phyloP scores from a whole-genome alignment of 2,888 invertebrate genomes.

The Hermodice carunculata region DNA sequence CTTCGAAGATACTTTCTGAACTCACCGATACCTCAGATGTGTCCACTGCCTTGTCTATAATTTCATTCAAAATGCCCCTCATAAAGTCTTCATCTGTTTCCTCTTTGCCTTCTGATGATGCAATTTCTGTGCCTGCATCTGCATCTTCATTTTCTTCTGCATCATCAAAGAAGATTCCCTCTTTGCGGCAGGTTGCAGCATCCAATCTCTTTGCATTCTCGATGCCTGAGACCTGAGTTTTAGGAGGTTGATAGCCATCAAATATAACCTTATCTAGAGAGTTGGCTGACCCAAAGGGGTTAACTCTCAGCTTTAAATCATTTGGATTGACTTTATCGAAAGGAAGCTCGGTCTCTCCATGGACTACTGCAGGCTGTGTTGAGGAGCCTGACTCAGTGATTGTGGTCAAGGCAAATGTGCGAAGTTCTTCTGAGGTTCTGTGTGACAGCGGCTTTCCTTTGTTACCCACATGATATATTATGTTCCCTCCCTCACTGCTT shows the following conservation, averaged over 20 bases:
- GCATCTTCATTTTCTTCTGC: conserved; percentile 39
- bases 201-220: conserved; percentile 56
- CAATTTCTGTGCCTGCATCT: conserved; percentile 1
- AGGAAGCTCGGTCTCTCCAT: conserved; percentile 72
- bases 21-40: conserved; percentile 1
- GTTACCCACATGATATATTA: conserved; percentile 72
- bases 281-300: conserved; percentile 73
- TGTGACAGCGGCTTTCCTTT: conserved; percentile 25
- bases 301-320: conserved; percentile 78
- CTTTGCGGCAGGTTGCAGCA: conserved; percentile 61
- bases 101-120: conserved; percentile 1
- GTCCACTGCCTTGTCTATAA: conserved; percentile 72
- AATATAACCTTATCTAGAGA: conserved; percentile 58
- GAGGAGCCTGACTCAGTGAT: conserved; percentile 62
- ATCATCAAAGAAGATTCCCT: conserved; percentile 64
- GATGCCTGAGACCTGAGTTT: conserved; percentile 46
- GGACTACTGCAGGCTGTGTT: conserved; percentile 43
- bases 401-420: conserved; percentile 74
- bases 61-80: conserved; percentile 66
- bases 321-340: conserved; percentile 71
- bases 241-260: conserved; percentile 51
- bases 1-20: neutral
- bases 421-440: conserved; percentile 46
- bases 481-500: conserved; percentile 85
- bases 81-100: conserved; percentile 18